Evolutionary conservation across 1,140 invertebrate species (phyloP).

Genomic region (Lutraria rhynchaena): DNA sequence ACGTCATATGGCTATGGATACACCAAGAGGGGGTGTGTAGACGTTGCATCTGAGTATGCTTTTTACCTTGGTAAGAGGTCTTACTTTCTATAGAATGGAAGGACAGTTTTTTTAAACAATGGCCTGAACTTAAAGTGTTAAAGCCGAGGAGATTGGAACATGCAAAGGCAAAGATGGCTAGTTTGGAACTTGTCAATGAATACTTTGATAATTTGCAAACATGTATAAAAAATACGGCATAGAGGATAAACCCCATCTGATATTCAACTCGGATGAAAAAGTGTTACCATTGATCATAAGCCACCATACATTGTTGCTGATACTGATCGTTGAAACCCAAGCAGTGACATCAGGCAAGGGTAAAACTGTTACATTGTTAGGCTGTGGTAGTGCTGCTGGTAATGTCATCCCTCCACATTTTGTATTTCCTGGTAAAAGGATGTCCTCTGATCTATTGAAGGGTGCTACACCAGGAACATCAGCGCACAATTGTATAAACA

Average conservation of each 20-base stretch:
- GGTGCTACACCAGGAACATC: slow-evolving; percentile 10
- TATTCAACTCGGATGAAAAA: slow-evolving; percentile 82
- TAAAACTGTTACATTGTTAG: slow-evolving; percentile 80
- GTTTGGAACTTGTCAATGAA: background rate
- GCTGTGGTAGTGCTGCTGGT: slow-evolving; percentile 79
- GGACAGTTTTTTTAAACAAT: background rate
- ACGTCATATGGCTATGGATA: slow-evolving; percentile 37
- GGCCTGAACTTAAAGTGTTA: slow-evolving; percentile 1
- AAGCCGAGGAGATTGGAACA: slow-evolving; percentile 14
- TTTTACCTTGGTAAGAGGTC: slow-evolving; percentile 9
- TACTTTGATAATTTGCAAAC: slow-evolving; percentile 23
- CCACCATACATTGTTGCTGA: background rate
- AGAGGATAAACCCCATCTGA: slow-evolving; percentile 68
- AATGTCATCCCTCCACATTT: slow-evolving; percentile 77
- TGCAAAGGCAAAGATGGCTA: slow-evolving; percentile 28
- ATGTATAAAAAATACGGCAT: slow-evolving; percentile 58
- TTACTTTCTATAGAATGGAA: slow-evolving; percentile 31
- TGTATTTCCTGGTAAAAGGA: slow-evolving; percentile 78
- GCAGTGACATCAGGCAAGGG: slow-evolving; percentile 78
- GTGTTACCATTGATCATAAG: slow-evolving; percentile 78
- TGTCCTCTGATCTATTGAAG: slow-evolving; percentile 69
- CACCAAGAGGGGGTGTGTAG: slow-evolving; percentile 6
- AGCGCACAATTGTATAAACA: too few species aligned
- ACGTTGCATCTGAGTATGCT: slow-evolving; percentile 49
- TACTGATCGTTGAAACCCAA: slow-evolving; percentile 50